Evolutionary conservation across 2,888 invertebrate genomes (phyloP), one percentile per base, ranked within the genome.

Genomic region (Drosophila kanekoi): DNA sequence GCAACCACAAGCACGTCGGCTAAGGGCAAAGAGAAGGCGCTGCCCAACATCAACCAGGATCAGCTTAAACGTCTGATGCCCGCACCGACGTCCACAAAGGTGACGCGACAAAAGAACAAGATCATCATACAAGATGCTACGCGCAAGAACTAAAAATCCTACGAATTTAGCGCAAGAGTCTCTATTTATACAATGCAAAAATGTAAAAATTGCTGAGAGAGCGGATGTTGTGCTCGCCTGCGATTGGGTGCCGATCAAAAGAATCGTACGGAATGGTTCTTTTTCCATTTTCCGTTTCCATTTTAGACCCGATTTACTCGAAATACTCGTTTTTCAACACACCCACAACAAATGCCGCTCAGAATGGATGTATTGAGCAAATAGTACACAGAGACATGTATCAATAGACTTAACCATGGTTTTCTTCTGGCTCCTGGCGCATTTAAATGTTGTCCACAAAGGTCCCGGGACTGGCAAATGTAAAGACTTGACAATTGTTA

Each of bases 51-150:
- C 87, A 95, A 95, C 32, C 95, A 94, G 87, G 95, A 95, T 88
- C 95, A 95, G 82, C 91, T 96, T 45, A 94, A 95, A 64, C 96
- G 96, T 86, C 91, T 96, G 48, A 94, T 95, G 35, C 94, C 94
- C 0, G 94, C 94, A 32, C 93, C 94, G 41, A 95, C 95, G 0
- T 95, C 94, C 33, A 96, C 97, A 1, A 96, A 96, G 92, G 96
- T 97, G 35, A 97, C 96, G 0, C 94, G 96, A 71, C 95, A 96
- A 90, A 96, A 95, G 90, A 97, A 97, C 91, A 97, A 97, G 90
- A 94, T 97, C 13, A 96, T 97, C 67, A 96, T 97, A 82, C 94
- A 95, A 67, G 92, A 92, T 74, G 91, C 92, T 11, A 90, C 91
- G 35, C 86, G 92, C 40, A 91, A 90, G 49, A 92, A 92, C 67